phyloP scores from a whole-genome alignment of 2,113 vertebrate genomes.

The Passer montanus region DNA sequence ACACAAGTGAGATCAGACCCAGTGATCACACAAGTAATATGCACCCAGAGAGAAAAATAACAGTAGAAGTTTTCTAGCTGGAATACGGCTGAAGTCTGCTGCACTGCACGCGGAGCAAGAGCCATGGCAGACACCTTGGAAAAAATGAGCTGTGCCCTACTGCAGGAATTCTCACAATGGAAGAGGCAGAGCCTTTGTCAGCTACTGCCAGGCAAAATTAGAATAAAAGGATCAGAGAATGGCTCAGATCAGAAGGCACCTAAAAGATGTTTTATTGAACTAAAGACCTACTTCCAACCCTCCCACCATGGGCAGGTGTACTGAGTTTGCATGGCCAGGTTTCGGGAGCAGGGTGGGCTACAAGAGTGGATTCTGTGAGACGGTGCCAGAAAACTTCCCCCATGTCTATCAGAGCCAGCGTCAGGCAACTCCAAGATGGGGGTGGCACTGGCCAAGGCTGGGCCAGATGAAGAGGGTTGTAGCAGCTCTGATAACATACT shows the following conservation, averaged over 20 bases:
- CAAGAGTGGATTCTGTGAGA: neutral
- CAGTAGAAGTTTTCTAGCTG: neutral
- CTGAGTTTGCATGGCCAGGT: neutral
- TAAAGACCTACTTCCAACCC: neutral
- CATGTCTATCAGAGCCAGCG: neutral
- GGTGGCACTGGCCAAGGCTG: neutral
- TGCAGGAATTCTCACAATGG: neutral
- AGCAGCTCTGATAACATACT: neutral
- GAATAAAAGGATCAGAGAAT: neutral
- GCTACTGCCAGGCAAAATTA: neutral
- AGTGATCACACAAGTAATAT: neutral
- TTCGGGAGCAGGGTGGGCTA: neutral
- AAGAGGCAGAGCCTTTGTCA: neutral
- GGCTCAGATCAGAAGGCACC: neutral
- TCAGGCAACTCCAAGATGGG: neutral
- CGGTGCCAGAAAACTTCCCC: neutral
- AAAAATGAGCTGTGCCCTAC: neutral
- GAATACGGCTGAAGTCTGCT: neutral
- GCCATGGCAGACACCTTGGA: fast-evolving
- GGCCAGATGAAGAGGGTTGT: neutral
- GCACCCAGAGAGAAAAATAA: neutral
- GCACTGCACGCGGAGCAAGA: fast-evolving
- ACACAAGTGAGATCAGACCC: neutral
- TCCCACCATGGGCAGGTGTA: neutral
- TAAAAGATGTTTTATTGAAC: neutral